Percentiles rank a stretch among this genome's conserved stretches.
Conservation (phyloP, 2,888 invertebrate species). For the Drosophila cognata region DNA sequence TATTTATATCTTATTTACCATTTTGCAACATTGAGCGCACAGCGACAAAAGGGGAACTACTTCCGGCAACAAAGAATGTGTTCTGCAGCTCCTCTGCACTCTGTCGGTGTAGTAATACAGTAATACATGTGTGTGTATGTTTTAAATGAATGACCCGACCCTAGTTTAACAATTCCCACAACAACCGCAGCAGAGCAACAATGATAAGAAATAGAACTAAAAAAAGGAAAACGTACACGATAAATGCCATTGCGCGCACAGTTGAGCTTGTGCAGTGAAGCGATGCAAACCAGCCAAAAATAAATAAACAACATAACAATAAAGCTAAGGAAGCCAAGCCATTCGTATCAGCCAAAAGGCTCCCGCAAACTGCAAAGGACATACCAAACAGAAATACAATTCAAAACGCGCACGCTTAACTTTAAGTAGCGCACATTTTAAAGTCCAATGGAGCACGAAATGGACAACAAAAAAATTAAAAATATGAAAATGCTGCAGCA, state of each 20-base stretch:
- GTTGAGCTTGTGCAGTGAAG: conserved; percentile 61
- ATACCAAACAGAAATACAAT: conserved; percentile 34
- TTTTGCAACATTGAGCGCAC: conserved; percentile 41
- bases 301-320: conserved; percentile 44
- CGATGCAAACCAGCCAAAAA: conserved; percentile 47
- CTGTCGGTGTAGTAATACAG: background rate
- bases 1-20: conserved; percentile 57
- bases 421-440: conserved; percentile 61
- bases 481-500: conserved; percentile 1
- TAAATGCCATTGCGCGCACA: conserved; percentile 54
- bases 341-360: conserved; percentile 28
- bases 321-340: conserved; percentile 56
- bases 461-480: conserved; percentile 17
- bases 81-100: conserved; percentile 7
- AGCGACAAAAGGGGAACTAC: conserved; percentile 58
- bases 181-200: conserved; percentile 50
- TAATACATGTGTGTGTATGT: conserved; percentile 6
- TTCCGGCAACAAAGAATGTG: conserved; percentile 55
- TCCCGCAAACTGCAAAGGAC: conserved; percentile 27
- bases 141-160: conserved; percentile 60
- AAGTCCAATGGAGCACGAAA: conserved; percentile 71
- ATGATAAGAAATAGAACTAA: conserved; percentile 30
- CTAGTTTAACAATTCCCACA: conserved; percentile 73
- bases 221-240: conserved; percentile 27
- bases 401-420: conserved; percentile 53